These are phyloP conservation scores for Acropora tenuis DNA, from an alignment of 64 coral and sea anemone genomes.

Conservation along the genomic window DNA sequence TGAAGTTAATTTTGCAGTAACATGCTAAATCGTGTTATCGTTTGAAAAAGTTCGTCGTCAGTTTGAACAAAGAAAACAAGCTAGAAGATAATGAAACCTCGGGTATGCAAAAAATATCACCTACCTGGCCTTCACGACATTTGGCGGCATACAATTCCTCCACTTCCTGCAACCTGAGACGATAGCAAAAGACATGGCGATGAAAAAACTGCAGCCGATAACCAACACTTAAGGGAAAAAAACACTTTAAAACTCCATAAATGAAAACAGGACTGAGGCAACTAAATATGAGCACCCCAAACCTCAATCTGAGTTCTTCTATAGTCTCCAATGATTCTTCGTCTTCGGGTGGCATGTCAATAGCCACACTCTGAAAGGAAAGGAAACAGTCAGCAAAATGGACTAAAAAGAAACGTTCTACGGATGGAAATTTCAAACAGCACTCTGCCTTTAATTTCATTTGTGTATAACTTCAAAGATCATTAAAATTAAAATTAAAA, in stretches of 20 bases:
- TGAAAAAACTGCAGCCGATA: not conserved
- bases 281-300: not conserved
- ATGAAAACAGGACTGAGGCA: not conserved
- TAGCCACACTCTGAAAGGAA: constrained; percentile 17
- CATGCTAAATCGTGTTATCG: no score
- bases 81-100: no score
- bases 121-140: constrained; percentile 36
- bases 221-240: not conserved
- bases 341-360: constrained; percentile 5
- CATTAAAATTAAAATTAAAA: no score
- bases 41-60: no score
- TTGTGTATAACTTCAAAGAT: no score
- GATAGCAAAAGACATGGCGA: not conserved
- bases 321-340: constrained; percentile 13
- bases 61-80: no score
- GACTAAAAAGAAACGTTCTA: no score
- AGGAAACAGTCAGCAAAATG: not conserved
- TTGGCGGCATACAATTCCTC: constrained; percentile 32
- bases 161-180: constrained; percentile 24
- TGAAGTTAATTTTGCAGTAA: no score
- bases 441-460: no score
- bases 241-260: not conserved
- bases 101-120: not conserved
- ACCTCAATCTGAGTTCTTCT: constrained; percentile 22
- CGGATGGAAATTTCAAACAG: no score